These are phyloP conservation scores for Nicator chloris DNA, from an alignment of 2,113 vertebrate genomes.

Conservation along the genomic window DNA sequence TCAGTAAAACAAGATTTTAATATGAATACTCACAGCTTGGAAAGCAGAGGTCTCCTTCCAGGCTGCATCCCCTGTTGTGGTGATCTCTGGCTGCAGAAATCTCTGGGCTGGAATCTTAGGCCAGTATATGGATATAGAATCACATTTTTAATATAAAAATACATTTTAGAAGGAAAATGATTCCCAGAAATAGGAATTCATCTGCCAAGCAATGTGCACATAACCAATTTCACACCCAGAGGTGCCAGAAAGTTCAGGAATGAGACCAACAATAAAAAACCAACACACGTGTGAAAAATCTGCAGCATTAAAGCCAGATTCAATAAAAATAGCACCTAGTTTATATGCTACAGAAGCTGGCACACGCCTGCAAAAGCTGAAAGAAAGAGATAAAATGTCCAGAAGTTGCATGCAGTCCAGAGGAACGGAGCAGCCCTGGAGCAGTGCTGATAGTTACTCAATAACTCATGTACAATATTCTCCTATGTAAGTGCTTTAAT, in stretches of 20 bases:
- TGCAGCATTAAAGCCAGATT: conserved; percentile 51
- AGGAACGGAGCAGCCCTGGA: neutral
- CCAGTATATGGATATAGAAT: conserved; percentile 2
- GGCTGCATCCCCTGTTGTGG: neutral
- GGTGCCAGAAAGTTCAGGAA: conserved; percentile 59
- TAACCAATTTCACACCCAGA: conserved; percentile 19
- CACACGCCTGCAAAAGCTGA: neutral
- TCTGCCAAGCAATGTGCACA: conserved; percentile 39
- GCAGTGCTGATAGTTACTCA: neutral
- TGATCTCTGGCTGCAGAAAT: conserved; percentile 1
- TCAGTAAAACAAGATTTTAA: neutral
- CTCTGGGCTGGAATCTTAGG: neutral
- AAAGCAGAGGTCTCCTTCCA: neutral
- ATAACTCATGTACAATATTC: neutral
- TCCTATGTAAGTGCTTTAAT: neutral
- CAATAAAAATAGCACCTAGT: conserved; percentile 66
- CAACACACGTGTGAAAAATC: conserved; percentile 56
- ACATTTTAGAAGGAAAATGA: conserved; percentile 24
- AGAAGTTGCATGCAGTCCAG: neutral
- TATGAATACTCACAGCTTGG: neutral
- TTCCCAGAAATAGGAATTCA: conserved; percentile 55
- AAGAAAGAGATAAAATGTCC: conserved; percentile 4
- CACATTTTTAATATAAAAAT: conserved; percentile 37
- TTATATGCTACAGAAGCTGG: conserved; percentile 56
- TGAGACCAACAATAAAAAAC: conserved; percentile 47